Conservation (phyloP, 2,888 invertebrate genomes). For the Pachydiplax longipennis region DNA sequence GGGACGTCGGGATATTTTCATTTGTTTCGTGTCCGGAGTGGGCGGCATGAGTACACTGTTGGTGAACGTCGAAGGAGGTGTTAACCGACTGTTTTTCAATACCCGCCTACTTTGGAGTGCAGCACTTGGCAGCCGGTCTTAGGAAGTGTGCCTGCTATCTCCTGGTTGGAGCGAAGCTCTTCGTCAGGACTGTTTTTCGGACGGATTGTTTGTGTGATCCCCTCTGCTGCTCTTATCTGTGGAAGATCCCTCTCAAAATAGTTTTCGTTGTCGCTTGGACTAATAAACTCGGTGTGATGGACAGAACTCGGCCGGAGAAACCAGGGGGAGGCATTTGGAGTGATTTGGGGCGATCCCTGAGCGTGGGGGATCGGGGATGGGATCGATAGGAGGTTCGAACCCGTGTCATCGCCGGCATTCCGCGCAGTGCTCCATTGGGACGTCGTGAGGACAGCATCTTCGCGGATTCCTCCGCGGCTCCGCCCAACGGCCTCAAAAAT, state of each 20-base stretch:
- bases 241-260: neutral
- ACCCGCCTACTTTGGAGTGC: neutral
- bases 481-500: neutral
- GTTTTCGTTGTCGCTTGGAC: neutral
- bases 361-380: no score
- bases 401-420: neutral
- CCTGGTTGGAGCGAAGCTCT: neutral
- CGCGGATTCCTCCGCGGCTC: neutral
- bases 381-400: neutral
- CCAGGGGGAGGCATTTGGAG: neutral
- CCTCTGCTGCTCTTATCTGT: neutral
- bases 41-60: neutral
- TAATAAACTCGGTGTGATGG: neutral
- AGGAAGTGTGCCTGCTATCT: neutral
- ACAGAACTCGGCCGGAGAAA: neutral
- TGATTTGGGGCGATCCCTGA: neutral
- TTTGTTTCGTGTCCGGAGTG: neutral
- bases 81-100: neutral
- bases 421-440: neutral
- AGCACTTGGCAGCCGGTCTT: neutral
- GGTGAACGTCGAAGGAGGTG: neutral
- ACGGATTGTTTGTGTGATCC: neutral
- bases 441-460: no score
- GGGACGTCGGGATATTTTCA: neutral
- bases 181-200: neutral